phyloP scores from a whole-genome alignment of 2,113 vertebrate species.

The Tragelaphus imberbis region DNA sequence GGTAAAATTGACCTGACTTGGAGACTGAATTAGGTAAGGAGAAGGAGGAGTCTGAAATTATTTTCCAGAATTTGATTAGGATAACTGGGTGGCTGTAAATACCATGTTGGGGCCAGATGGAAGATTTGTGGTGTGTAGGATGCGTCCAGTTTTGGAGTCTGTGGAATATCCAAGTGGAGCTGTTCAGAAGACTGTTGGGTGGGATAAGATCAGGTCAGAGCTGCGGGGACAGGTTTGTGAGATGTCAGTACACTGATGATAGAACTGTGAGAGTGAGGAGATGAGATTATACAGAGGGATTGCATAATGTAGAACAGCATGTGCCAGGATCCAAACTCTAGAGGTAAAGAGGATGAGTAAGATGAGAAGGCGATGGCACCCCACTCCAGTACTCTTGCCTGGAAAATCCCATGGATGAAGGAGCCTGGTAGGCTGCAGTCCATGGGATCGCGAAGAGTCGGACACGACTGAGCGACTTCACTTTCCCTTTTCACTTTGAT shows the following conservation, averaged over 20 bases:
- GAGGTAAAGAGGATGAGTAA: not conserved
- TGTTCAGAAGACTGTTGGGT: not conserved
- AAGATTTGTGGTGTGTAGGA: not conserved
- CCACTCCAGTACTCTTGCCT: too few species aligned
- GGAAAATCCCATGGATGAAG: too few species aligned
- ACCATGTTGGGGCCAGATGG: not conserved
- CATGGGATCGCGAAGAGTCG: too few species aligned
- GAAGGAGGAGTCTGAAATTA: not conserved
- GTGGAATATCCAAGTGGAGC: not conserved
- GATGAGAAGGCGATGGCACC: not conserved
- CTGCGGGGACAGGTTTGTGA: not conserved
- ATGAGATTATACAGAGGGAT: not conserved
- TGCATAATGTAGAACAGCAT: not conserved
- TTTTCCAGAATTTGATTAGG: not conserved
- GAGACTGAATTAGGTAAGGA: not conserved
- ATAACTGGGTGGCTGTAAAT: not conserved
- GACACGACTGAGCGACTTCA: too few species aligned
- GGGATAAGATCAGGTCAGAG: not conserved
- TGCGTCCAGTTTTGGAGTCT: not conserved
- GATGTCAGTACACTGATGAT: not conserved
- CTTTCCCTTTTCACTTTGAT: too few species aligned
- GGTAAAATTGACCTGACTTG: not conserved
- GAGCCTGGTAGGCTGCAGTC: too few species aligned
- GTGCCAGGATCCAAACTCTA: not conserved
- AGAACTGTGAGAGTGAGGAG: not conserved